These are phyloP conservation scores for Trisateles emortualis DNA, from an alignment of 2,888 invertebrate genomes.

Conservation along the genomic window DNA sequence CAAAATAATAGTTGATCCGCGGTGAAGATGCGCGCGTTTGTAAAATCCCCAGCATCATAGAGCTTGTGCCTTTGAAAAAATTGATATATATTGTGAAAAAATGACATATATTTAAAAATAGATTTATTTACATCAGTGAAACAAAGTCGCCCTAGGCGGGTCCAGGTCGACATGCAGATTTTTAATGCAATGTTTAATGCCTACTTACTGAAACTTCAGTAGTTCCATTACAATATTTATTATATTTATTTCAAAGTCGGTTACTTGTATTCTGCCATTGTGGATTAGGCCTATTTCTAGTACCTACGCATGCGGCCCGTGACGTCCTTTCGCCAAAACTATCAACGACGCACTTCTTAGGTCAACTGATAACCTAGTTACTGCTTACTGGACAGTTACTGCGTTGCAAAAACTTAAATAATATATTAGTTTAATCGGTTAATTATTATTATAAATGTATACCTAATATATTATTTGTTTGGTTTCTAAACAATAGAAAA, in stretches of 20 bases:
- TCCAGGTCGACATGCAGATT: too few species aligned
- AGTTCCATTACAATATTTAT: not conserved
- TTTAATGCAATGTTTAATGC: too few species aligned
- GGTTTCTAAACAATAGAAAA: too few species aligned
- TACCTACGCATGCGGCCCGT: slow-evolving; percentile 51
- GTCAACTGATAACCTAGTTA: slow-evolving; percentile 79
- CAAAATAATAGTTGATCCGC: too few species aligned
- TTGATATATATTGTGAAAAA: too few species aligned
- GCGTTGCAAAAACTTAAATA: slow-evolving; percentile 66
- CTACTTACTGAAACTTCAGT: not conserved
- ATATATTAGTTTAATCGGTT: slow-evolving; percentile 22
- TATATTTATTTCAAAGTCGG: not conserved
- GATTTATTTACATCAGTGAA: too few species aligned
- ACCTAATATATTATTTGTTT: not conserved
- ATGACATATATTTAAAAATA: too few species aligned
- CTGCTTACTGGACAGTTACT: slow-evolving; percentile 54
- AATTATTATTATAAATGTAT: not conserved
- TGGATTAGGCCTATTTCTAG: slow-evolving; percentile 44
- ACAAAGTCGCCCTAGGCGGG: too few species aligned
- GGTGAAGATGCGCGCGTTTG: too few species aligned
- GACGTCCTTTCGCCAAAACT: slow-evolving; percentile 68
- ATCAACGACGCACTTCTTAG: slow-evolving; percentile 69
- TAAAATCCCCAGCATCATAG: too few species aligned
- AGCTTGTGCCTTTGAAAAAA: too few species aligned
- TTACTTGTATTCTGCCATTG: slow-evolving; percentile 10